Evolutionary conservation across 2,113 vertebrate genomes (phyloP).

Genomic region (Chloroceryle aenea): DNA sequence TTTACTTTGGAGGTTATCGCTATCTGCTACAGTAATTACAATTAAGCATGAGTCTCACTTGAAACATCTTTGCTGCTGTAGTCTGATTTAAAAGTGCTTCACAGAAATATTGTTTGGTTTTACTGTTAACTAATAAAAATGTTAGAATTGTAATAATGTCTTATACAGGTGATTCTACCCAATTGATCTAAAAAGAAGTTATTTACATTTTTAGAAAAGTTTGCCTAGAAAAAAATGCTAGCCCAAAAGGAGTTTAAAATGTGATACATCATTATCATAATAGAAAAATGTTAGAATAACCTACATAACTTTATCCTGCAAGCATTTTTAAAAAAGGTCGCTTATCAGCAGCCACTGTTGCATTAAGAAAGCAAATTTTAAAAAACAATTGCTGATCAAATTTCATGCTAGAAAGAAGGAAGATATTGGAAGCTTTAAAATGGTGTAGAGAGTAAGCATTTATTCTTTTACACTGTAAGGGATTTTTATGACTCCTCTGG

Average conservation of each 20-base stretch:
- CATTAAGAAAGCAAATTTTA: background rate
- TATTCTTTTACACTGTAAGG: background rate
- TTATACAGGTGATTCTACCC: background rate
- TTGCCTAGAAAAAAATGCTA: background rate
- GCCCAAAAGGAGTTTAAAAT: background rate
- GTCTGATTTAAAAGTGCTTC: slow-evolving; percentile 45
- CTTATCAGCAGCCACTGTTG: background rate
- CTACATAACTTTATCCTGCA: background rate
- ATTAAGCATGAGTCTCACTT: slow-evolving; percentile 67
- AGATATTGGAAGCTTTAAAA: background rate
- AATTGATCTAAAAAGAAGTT: background rate
- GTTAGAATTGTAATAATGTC: background rate
- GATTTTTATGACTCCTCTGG: background rate
- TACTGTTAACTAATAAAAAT: slow-evolving; percentile 2
- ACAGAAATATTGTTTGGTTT: background rate
- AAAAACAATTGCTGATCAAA: background rate
- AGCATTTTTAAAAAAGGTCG: background rate
- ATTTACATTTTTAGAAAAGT: slow-evolving; percentile 50
- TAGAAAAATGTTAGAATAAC: background rate
- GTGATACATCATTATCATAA: too few species aligned
- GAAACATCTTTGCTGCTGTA: slow-evolving; percentile 57
- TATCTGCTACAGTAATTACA: slow-evolving; percentile 45
- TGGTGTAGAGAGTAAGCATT: background rate
- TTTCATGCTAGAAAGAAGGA: background rate
- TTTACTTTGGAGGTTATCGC: slow-evolving; percentile 41